Percentiles rank a stretch among this genome's conserved stretches.
Evolutionary conservation across 2,888 invertebrate species (phyloP).

Genomic region (Litoditis marina): DNA sequence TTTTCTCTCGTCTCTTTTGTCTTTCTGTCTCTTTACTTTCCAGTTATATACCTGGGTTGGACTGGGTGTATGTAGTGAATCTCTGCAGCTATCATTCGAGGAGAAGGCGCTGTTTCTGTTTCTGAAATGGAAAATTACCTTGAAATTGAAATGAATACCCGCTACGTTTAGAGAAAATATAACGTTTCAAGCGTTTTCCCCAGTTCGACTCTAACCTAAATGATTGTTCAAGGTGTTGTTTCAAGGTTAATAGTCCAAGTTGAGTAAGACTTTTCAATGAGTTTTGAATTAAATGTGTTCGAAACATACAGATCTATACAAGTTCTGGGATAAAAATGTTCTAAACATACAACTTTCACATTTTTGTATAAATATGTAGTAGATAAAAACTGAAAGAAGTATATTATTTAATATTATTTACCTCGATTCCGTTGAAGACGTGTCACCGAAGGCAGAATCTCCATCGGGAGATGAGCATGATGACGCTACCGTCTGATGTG

Average conservation of each 20-base stretch:
- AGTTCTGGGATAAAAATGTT: no score
- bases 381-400: no score
- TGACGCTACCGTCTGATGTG: constrained; percentile 66
- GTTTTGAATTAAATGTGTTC: no score
- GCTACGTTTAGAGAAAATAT: no score
- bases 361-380: no score
- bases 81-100: constrained; percentile 52
- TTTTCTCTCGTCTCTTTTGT: neutral
- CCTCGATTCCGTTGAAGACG: constrained; percentile 73
- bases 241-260: no score
- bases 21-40: neutral
- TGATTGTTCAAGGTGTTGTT: no score
- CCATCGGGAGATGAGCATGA: constrained; percentile 85
- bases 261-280: no score
- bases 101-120: constrained; percentile 51
- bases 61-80: constrained; percentile 58
- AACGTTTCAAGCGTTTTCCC: no score
- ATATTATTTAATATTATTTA: no score
- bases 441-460: constrained; percentile 96
- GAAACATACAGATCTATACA: constrained; percentile 9
- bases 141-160: neutral
- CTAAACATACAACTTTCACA: no score
- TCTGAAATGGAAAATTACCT: constrained; percentile 11
- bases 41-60: constrained; percentile 54
- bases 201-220: no score